Percentiles rank a stretch among this genome's conserved stretches.
phyloP scores from a whole-genome alignment of 2,888 invertebrate species.

The Volucella inflata region DNA sequence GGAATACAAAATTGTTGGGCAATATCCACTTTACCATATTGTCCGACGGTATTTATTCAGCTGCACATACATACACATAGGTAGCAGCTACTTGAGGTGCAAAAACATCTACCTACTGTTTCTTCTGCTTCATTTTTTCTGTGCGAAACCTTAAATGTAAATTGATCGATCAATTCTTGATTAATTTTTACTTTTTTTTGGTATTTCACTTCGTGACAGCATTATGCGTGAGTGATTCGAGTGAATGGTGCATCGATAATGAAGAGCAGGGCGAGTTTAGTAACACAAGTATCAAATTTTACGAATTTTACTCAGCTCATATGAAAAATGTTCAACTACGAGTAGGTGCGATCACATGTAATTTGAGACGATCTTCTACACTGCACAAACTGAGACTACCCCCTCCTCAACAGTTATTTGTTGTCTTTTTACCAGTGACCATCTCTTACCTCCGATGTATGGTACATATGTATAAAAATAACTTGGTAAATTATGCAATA shows the following conservation, averaged over 20 bases:
- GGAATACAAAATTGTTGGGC: conserved; percentile 9
- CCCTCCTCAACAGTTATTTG: too few species aligned
- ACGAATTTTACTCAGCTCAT: too few species aligned
- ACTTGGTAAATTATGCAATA: conserved; percentile 4
- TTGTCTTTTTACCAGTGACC: too few species aligned
- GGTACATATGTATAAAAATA: too few species aligned
- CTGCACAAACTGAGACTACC: too few species aligned
- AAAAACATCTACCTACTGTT: neutral
- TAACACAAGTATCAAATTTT: conserved; percentile 22
- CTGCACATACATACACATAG: neutral
- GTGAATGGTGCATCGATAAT: neutral
- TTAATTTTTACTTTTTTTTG: neutral
- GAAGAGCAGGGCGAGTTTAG: too few species aligned
- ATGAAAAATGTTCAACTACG: conserved; percentile 2
- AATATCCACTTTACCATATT: neutral
- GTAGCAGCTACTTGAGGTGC: conserved; percentile 8
- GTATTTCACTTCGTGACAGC: conserved; percentile 18
- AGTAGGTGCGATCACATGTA: conserved; percentile 34
- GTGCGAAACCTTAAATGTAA: neutral
- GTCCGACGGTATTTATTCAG: conserved; percentile 1
- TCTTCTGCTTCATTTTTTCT: neutral
- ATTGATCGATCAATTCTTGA: conserved; percentile 9
- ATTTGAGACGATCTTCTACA: conserved; percentile 14
- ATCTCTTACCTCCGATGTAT: neutral
- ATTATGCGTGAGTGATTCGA: conserved; percentile 31